phyloP scores from a whole-genome alignment of 1,140 invertebrate species.

The Drosophila insularis region DNA sequence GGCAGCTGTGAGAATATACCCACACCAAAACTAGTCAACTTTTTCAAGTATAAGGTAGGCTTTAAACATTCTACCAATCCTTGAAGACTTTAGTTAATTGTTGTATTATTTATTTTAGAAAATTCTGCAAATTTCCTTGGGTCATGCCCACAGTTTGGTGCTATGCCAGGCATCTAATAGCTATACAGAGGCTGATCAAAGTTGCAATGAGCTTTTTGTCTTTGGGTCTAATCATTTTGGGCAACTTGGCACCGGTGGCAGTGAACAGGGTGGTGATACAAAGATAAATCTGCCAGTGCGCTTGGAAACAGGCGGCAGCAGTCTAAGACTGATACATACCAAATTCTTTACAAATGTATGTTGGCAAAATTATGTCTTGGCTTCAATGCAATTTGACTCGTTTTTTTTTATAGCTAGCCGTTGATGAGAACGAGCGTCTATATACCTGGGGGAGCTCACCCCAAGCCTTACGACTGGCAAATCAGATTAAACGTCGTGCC shows the following conservation, averaged over 20 bases:
- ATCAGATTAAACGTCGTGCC: slow-evolving; percentile 86
- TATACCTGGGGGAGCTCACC: slow-evolving; percentile 92
- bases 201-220: slow-evolving; percentile 85
- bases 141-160: slow-evolving; percentile 90
- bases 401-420: slow-evolving; percentile 86
- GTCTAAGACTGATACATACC: slow-evolving; percentile 87
- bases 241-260: slow-evolving; percentile 88
- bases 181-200: slow-evolving; percentile 50
- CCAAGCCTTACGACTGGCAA: slow-evolving; percentile 87
- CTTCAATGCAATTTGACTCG: background rate
- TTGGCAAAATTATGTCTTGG: slow-evolving; percentile 24
- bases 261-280: slow-evolving; percentile 53
- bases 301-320: slow-evolving; percentile 83
- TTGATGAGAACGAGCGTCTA: slow-evolving; percentile 87
- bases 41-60: slow-evolving; percentile 83
- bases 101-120: slow-evolving; percentile 51
- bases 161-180: slow-evolving; percentile 79
- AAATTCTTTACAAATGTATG: slow-evolving; percentile 93
- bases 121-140: slow-evolving; percentile 85
- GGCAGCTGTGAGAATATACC: slow-evolving; percentile 87
- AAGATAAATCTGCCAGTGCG: slow-evolving; percentile 84
- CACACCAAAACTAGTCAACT: slow-evolving; percentile 85
- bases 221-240: slow-evolving; percentile 92
- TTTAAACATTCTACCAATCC: background rate
- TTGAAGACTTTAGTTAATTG: background rate